These are phyloP conservation scores for Vanessa cardui DNA, from an alignment of 2,888 invertebrate species.

Conservation along the genomic window DNA sequence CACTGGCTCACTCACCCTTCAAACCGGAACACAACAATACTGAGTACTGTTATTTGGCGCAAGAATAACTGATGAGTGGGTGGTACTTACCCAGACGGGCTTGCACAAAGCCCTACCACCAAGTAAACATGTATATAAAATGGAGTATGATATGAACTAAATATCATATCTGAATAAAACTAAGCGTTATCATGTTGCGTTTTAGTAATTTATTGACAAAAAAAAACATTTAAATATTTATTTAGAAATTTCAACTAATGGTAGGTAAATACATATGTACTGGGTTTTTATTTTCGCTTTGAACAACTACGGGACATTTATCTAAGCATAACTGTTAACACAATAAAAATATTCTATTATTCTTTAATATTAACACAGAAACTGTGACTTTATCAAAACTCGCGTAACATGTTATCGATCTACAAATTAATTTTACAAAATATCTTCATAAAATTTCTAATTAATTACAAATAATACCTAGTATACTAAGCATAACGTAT, in stretches of 20 bases:
- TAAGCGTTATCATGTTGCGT: background rate
- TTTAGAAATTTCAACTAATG: background rate
- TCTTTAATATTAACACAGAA: background rate
- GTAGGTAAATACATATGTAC: background rate
- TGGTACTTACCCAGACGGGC: no score
- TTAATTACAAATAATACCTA: background rate
- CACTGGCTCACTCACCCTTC: no score
- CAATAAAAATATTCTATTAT: no score
- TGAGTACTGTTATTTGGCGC: no score
- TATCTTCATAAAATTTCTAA: background rate
- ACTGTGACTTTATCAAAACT: background rate
- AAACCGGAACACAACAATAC: no score
- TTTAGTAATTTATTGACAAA: conserved; percentile 22
- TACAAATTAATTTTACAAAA: background rate
- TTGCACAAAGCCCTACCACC: no score
- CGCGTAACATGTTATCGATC: background rate
- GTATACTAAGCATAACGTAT: background rate
- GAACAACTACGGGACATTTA: background rate
- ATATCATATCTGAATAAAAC: no score
- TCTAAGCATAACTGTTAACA: background rate
- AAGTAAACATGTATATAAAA: no score
- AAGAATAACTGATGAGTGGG: no score
- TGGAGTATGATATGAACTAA: no score
- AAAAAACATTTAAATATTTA: conserved; percentile 16
- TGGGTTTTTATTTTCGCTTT: background rate